These are phyloP conservation scores for Loris lydekkerianus DNA, from an alignment of 2,797 vertebrate genomes.

Conservation along the genomic window DNA sequence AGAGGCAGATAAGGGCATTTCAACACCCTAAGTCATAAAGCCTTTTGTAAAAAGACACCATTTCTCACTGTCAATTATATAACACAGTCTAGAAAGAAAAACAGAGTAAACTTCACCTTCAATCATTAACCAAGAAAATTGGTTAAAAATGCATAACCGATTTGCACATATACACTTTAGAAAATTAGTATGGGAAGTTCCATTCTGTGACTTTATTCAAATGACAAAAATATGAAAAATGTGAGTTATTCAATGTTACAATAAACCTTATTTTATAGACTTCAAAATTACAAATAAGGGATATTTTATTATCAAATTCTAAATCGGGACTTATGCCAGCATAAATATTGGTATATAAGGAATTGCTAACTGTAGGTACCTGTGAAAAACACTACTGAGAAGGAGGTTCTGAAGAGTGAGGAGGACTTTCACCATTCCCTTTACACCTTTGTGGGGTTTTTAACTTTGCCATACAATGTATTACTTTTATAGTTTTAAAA, in stretches of 20 bases:
- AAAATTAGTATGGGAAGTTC: slow-evolving; percentile 23
- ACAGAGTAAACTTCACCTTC: background rate
- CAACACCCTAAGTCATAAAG: background rate
- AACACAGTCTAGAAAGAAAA: background rate
- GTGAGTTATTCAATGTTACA: background rate
- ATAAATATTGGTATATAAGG: background rate
- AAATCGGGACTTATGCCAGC: background rate
- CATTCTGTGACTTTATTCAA: slow-evolving; percentile 38
- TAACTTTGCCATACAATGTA: slow-evolving; percentile 42
- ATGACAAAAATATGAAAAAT: slow-evolving; percentile 45
- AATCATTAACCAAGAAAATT: slow-evolving; percentile 50
- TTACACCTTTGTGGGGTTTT: background rate
- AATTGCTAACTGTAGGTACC: background rate
- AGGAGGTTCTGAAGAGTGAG: background rate
- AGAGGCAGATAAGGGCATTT: background rate
- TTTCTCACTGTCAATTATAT: slow-evolving; percentile 44
- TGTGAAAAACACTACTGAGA: background rate
- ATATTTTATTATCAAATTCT: background rate
- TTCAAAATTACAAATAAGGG: slow-evolving; percentile 53
- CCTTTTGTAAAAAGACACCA: slow-evolving; percentile 25
- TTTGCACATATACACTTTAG: background rate
- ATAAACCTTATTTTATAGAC: background rate
- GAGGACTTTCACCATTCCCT: background rate
- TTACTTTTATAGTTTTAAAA: slow-evolving; percentile 16
- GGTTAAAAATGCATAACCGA: background rate